These are phyloP conservation scores for Protonemura montana DNA, from an alignment of 2,888 invertebrate genomes.

Conservation along the genomic window DNA sequence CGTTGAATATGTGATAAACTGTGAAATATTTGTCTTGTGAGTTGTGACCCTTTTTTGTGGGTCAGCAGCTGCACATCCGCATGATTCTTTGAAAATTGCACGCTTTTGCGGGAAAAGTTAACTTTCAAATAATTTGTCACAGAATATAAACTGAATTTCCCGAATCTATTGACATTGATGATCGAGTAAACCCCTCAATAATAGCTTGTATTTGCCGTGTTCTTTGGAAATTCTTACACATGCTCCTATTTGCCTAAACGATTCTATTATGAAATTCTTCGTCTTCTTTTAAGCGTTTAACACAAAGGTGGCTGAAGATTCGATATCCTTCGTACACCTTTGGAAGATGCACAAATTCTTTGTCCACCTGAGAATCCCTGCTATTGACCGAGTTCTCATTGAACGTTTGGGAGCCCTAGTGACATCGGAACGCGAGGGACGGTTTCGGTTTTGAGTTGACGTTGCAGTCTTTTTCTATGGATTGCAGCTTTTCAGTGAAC, in stretches of 20 bases:
- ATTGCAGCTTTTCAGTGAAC: not conserved
- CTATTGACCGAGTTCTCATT: not conserved
- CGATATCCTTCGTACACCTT: not conserved
- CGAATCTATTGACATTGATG: not conserved
- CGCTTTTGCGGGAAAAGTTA: not conserved
- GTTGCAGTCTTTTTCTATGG: not conserved
- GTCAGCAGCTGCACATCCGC: not conserved
- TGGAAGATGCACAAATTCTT: not conserved
- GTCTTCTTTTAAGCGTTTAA: not conserved
- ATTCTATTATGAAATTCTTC: not conserved
- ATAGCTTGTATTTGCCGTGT: not conserved
- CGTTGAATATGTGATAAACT: not conserved
- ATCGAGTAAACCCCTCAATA: slow-evolving; percentile 7
- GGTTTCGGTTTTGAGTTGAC: not conserved
- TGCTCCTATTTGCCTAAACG: not conserved
- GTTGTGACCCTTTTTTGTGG: not conserved
- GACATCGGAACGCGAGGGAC: not conserved
- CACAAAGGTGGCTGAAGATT: not conserved
- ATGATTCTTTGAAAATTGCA: not conserved
- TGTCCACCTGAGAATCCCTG: not conserved
- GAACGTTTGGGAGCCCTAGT: not conserved
- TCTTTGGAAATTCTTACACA: not conserved
- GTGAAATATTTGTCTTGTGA: not conserved
- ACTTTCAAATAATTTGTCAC: slow-evolving; percentile 12
- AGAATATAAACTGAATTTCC: not conserved